Conservation (phyloP, 2,888 invertebrate species). For the Tenthredo livida region DNA sequence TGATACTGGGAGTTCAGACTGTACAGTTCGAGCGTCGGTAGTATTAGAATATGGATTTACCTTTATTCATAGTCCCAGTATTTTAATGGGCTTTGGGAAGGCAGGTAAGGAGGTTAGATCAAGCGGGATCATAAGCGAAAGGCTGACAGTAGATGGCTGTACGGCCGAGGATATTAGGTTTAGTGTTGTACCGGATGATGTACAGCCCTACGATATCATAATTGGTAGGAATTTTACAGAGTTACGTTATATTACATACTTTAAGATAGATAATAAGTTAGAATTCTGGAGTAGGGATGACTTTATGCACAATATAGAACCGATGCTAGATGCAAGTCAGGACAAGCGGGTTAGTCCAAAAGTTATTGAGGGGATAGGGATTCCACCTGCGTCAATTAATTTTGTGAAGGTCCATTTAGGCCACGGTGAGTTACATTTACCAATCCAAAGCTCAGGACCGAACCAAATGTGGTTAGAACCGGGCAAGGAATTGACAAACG, state of each 20-base stretch:
- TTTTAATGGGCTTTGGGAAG: conserved; percentile 55
- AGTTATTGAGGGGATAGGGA: neutral
- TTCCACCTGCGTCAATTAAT: conserved; percentile 52
- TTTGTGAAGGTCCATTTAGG: conserved; percentile 38
- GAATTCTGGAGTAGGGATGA: neutral
- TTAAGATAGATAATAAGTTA: conserved; percentile 55
- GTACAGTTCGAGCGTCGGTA: conserved; percentile 48
- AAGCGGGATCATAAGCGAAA: conserved; percentile 50
- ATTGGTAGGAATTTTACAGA: conserved; percentile 62
- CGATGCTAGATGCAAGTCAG: neutral
- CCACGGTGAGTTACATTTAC: neutral
- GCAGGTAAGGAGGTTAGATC: conserved; percentile 49
- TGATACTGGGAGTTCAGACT: conserved; percentile 58
- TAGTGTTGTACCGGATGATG: conserved; percentile 62
- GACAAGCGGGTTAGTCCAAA: no score
- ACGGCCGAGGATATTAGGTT: conserved; percentile 56
- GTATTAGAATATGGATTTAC: neutral
- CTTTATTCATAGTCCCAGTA: neutral
- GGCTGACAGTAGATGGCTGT: conserved; percentile 57
- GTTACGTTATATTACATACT: conserved; percentile 56
- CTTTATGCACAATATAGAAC: neutral
- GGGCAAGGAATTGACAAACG: neutral
- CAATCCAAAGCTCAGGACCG: neutral
- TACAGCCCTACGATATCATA: conserved; percentile 60
- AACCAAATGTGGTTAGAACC: neutral